Conservation (phyloP, 1,140 invertebrate species). For the Aphidius ervi region DNA sequence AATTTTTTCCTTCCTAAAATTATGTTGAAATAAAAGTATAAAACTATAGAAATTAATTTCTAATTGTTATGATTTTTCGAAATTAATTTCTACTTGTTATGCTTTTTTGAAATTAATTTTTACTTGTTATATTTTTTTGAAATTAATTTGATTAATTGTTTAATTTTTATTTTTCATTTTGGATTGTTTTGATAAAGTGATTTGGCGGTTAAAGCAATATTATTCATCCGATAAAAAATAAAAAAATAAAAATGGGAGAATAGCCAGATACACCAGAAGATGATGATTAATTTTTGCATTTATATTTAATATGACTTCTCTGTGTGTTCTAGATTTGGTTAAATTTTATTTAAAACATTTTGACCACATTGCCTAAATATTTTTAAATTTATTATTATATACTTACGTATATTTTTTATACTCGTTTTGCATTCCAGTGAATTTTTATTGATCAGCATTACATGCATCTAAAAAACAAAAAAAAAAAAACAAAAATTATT, state of each 20-base stretch:
- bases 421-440: constrained; percentile 11
- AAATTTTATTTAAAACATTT: constrained; percentile 12
- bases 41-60: no score
- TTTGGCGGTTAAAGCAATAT: neutral
- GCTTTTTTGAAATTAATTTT: no score
- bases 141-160: no score
- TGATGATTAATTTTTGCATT: neutral
- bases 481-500: neutral
- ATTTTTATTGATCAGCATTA: constrained; percentile 12
- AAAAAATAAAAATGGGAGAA: constrained; percentile 1
- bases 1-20: no score
- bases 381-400: neutral
- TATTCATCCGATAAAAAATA: neutral
- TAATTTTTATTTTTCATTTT: no score
- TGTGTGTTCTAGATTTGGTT: constrained; percentile 11
- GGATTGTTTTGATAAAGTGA: no score
- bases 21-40: no score
- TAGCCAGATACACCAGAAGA: constrained; percentile 17
- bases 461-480: constrained; percentile 6
- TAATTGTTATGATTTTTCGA: no score
- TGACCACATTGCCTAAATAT: constrained; percentile 15
- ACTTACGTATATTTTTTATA: constrained; percentile 4
- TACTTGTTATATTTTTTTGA: no score
- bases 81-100: no score
- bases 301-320: no score